Base-by-base conservation (phyloP, 2,888 invertebrate species). In the Lasioglossum vierecki region DNA sequence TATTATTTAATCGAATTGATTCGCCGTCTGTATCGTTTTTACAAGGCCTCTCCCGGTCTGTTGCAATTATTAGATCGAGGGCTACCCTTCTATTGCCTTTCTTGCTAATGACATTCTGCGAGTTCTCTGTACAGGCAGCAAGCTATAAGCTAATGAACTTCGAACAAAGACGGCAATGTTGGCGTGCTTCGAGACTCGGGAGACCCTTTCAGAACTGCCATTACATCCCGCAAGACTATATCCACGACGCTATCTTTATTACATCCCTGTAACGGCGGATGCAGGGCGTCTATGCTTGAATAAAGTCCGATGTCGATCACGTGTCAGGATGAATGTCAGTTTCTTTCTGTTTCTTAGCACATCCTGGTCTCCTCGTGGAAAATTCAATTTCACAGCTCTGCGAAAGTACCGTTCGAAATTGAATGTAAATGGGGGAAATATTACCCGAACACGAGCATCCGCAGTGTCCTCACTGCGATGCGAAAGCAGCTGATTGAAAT, bases 111-210 rank as follows among this genome's bases (percentile, higher is more conserved):
- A 78, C 44, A 71, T 75, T 75, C 71, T 72, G 44, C 30, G 74
- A 80, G 44, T 80, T 82, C 74, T 30, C 44, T 70, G 46, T 6
- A 39, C 41, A 57, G 30, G 60, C 72, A 70, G 63, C 63, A 46
- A 26, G 39, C 72, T 44, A 75, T 76, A 79, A 83, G 70, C 79
- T 82, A 83, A 87, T 85, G 80, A 86, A 83, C 72, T 76, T 78
- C 53, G 75, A 66, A 80, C 86, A 70, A 83, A 78, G 83, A 83
- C 78, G 77, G 26, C 78, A 70, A 86, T 75, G 76, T 74, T 74
- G 57, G 60, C 39, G 46, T 49, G 80, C 75, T 63, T 68, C 72
- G 41, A 75, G 78, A 78, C 75, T 76, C 76, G 57, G 57, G 22
- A n/a, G 57, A 83, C 77, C 76, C 80, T 85, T 80, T 83, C 39